These are phyloP conservation scores for Cephalopachus bancanus DNA, from an alignment of 2,797 vertebrate genomes.

Conservation along the genomic window DNA sequence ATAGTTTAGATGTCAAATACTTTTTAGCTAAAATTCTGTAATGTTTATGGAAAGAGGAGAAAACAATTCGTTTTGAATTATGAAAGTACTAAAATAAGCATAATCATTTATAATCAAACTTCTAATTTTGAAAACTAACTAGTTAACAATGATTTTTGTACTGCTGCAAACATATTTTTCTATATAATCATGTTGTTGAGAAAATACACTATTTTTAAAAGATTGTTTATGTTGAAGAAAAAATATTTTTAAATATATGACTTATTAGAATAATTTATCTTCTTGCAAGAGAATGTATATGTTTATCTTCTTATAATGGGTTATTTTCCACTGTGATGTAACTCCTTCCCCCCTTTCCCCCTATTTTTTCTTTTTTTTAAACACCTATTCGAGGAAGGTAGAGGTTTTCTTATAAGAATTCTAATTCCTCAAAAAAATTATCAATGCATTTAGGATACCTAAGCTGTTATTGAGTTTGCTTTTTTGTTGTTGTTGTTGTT, in stretches of 20 bases:
- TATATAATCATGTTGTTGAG: conserved; percentile 46
- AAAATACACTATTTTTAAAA: conserved; percentile 73
- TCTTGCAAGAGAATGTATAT: conserved; percentile 62
- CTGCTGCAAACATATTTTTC: conserved; percentile 41
- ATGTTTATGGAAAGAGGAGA: not conserved
- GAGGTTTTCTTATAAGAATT: not conserved
- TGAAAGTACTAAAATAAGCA: not conserved
- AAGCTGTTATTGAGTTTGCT: not conserved
- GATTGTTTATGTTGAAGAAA: not conserved
- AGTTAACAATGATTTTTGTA: conserved; percentile 54
- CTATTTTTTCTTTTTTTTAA: not conserved
- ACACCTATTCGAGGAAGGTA: not conserved
- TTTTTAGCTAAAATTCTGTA: not conserved
- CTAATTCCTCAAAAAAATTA: not conserved
- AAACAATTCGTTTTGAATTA: conserved; percentile 15
- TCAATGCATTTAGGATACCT: not conserved
- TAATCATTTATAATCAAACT: conserved; percentile 52
- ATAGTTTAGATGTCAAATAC: not conserved
- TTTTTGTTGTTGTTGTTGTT: not conserved
- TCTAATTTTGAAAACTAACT: conserved; percentile 59
- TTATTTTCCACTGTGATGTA: not conserved
- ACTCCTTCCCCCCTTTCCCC: no score
- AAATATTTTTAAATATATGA: conserved; percentile 56
- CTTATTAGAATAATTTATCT: conserved; percentile 71
- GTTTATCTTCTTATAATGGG: conserved; percentile 9